A percentile compares a stretch with the other conserved stretches of the same genome.
Evolutionary conservation across 2,888 invertebrate genomes (phyloP).

Genomic region (Lasioglossum villosulum): DNA sequence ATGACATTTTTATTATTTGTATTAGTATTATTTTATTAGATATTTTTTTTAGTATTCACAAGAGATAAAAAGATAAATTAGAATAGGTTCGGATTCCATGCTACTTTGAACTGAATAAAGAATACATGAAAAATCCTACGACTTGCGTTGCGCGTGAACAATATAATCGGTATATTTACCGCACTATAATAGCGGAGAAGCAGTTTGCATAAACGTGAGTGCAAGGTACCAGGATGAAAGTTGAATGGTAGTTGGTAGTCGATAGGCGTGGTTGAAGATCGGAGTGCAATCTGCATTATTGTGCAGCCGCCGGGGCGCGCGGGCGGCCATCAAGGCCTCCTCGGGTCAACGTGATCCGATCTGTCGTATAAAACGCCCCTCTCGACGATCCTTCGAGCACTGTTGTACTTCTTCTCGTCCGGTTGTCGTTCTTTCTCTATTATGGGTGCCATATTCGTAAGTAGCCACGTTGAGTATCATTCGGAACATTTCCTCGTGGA

Average conservation of each 20-base stretch:
- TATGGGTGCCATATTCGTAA: conserved; percentile 73
- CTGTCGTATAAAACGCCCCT: conserved; percentile 80
- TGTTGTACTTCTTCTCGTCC: conserved; percentile 69
- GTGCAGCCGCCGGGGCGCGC: conserved; percentile 59
- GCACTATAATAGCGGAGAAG: not conserved
- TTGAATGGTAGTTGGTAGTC: conserved; percentile 30
- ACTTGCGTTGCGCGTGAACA: not conserved
- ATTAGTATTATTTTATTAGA: no score
- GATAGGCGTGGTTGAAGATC: conserved; percentile 72
- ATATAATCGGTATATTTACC: not conserved
- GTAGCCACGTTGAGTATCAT: conserved; percentile 46
- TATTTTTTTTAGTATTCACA: no score
- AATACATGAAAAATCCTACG: not conserved
- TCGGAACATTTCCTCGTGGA: not conserved
- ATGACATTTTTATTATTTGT: no score
- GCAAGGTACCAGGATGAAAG: conserved; percentile 47
- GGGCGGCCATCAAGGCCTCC: conserved; percentile 76
- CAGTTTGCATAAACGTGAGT: conserved; percentile 48
- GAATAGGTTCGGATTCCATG: no score
- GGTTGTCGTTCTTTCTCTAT: conserved; percentile 62
- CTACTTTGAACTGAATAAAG: not conserved
- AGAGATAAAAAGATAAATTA: no score
- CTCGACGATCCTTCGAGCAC: conserved; percentile 70
- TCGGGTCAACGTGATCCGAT: conserved; percentile 73
- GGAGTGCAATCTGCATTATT: conserved; percentile 59